phyloP scores from a whole-genome alignment of 2,888 invertebrate genomes.

The Habroteleia sp. region DNA sequence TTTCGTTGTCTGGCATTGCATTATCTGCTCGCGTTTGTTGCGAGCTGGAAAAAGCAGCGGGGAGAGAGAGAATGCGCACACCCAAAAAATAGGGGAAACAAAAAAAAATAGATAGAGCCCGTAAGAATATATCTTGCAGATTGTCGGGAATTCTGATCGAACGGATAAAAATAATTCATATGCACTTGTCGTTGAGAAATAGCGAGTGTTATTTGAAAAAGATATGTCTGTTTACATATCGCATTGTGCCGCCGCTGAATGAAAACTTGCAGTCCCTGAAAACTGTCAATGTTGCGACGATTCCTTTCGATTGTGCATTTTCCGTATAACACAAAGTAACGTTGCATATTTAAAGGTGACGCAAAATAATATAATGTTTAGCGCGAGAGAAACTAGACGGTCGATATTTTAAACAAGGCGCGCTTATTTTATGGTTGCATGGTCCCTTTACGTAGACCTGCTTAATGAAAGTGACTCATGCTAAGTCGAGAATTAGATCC shows the following conservation, averaged over 20 bases:
- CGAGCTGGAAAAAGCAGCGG: too few species aligned
- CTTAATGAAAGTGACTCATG: constrained; percentile 49
- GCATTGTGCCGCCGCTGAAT: constrained; percentile 2
- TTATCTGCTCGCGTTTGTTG: too few species aligned
- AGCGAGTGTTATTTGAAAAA: constrained; percentile 20
- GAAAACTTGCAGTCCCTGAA: constrained; percentile 25
- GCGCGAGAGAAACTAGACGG: background rate
- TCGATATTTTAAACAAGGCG: constrained; percentile 35
- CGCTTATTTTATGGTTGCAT: constrained; percentile 27
- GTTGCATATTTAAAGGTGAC: background rate
- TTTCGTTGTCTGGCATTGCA: too few species aligned
- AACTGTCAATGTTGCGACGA: constrained; percentile 5
- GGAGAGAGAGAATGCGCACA: too few species aligned
- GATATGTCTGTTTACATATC: constrained; percentile 19
- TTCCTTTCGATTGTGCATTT: constrained; percentile 4
- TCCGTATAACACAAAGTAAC: background rate
- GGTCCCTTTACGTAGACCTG: constrained; percentile 1
- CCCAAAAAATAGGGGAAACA: too few species aligned
- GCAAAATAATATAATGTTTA: constrained; percentile 6
- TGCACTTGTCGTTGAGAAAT: constrained; percentile 9
- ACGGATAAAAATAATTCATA: constrained; percentile 6
- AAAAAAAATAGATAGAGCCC: too few species aligned
- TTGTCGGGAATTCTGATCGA: constrained; percentile 9
- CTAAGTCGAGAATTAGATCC: constrained; percentile 42
- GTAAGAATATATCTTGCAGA: background rate